These are phyloP conservation scores for Lepidothrix coronata DNA, from an alignment of 2,113 vertebrate species.

Conservation along the genomic window DNA sequence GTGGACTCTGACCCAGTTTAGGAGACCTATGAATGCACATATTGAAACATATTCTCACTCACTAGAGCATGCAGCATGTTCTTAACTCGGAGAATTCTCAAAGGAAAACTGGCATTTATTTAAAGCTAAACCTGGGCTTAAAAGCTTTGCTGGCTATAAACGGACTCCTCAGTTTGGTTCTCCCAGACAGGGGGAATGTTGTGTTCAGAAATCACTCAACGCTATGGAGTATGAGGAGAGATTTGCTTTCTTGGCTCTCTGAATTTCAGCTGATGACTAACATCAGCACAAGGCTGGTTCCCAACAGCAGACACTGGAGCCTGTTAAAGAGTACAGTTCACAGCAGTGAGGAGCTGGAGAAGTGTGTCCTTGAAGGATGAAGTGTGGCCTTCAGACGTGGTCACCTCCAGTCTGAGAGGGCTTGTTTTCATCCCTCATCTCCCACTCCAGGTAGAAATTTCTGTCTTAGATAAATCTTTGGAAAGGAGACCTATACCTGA, in stretches of 20 bases:
- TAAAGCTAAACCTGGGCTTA: slow-evolving; percentile 39
- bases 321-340: neutral
- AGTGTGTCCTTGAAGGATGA: neutral
- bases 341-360: neutral
- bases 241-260: neutral
- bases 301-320: neutral
- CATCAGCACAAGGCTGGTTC: neutral
- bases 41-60: neutral
- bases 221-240: neutral
- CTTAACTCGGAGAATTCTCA: neutral
- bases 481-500: neutral
- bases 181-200: neutral
- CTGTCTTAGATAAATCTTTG: neutral
- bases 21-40: neutral
- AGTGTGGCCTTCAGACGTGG: neutral
- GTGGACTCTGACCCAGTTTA: neutral
- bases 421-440: neutral
- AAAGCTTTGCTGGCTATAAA: slow-evolving; percentile 34
- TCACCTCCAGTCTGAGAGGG: neutral
- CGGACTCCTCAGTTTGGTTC: neutral
- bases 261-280: neutral
- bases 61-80: neutral
- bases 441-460: neutral
- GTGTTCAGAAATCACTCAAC: neutral
- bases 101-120: slow-evolving; percentile 27